A percentile compares a stretch with the other conserved stretches of the same genome.
Conservation (phyloP, 2,797 vertebrate genomes). For the Notolepis coatsorum region DNA sequence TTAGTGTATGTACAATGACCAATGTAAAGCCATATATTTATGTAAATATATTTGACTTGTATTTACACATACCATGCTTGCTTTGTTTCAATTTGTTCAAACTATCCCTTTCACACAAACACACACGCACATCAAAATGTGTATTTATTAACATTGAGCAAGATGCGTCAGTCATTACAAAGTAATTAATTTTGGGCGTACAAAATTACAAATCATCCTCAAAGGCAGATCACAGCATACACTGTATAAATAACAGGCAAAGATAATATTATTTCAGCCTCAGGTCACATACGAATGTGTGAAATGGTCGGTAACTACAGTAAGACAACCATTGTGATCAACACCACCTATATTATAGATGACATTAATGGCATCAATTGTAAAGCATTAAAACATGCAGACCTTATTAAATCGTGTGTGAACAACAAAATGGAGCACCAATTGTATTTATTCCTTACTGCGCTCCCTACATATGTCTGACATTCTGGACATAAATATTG, state of each 20-base stretch:
- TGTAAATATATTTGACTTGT: constrained; percentile 44
- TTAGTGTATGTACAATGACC: neutral
- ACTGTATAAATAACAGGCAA: constrained; percentile 43
- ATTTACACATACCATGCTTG: constrained; percentile 35
- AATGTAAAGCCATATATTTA: constrained; percentile 28
- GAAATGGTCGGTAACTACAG: constrained; percentile 16
- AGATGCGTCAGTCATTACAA: constrained; percentile 46
- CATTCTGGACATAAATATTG: constrained; percentile 50
- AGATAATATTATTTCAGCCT: constrained; percentile 23
- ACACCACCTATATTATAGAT: constrained; percentile 32
- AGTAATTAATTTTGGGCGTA: constrained; percentile 14
- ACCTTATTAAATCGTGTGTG: constrained; percentile 10
- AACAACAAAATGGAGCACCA: constrained; percentile 29
- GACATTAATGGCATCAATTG: constrained; percentile 29
- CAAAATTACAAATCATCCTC: constrained; percentile 31
- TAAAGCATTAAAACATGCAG: constrained; percentile 58
- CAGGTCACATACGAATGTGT: constrained; percentile 26
- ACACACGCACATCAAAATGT: constrained; percentile 41
- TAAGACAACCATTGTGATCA: constrained; percentile 9
- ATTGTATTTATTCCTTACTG: constrained; percentile 17
- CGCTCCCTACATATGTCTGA: constrained; percentile 1
- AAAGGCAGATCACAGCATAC: constrained; percentile 44
- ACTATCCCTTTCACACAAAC: neutral
- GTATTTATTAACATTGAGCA: constrained; percentile 65
- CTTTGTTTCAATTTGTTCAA: neutral